These are phyloP conservation scores for Acutogordius australiensis DNA, from an alignment of 2,888 invertebrate genomes.

Conservation along the genomic window DNA sequence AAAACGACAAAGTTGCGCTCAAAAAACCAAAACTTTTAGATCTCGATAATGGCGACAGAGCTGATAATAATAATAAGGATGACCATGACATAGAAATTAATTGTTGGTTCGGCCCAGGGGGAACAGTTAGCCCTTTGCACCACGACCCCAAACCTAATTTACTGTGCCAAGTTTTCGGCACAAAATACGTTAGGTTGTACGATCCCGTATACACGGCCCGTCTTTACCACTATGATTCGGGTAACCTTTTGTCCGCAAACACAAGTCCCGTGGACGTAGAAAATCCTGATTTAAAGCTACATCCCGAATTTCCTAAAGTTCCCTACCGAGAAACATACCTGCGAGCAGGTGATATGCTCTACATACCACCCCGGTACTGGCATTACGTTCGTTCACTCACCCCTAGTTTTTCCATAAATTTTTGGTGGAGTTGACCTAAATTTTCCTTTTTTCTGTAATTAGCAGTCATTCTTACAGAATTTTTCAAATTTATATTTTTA, in stretches of 20 bases:
- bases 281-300: conserved; percentile 38
- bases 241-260: conserved; percentile 38
- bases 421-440: conserved; percentile 45
- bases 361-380: conserved; percentile 84
- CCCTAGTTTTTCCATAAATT: conserved; percentile 74
- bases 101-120: conserved; percentile 80
- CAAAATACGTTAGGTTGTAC: conserved; percentile 57
- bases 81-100: conserved; percentile 38
- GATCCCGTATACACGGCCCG: conserved; percentile 36
- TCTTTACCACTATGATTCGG: conserved; percentile 46
- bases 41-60: conserved; percentile 16
- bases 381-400: conserved; percentile 65
- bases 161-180: conserved; percentile 49
- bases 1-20: too few species aligned
- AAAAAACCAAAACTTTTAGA: neutral
- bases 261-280: conserved; percentile 67
- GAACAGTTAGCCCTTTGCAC: conserved; percentile 75
- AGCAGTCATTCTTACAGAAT: too few species aligned
- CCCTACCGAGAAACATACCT: conserved; percentile 37
- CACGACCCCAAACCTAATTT: conserved; percentile 74
- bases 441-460: too few species aligned
- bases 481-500: too few species aligned
- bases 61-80: neutral
- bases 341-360: conserved; percentile 56
- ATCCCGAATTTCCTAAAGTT: conserved; percentile 34